Conservation (phyloP, 2,888 invertebrate species). For the Gisinianus flammeolus region DNA sequence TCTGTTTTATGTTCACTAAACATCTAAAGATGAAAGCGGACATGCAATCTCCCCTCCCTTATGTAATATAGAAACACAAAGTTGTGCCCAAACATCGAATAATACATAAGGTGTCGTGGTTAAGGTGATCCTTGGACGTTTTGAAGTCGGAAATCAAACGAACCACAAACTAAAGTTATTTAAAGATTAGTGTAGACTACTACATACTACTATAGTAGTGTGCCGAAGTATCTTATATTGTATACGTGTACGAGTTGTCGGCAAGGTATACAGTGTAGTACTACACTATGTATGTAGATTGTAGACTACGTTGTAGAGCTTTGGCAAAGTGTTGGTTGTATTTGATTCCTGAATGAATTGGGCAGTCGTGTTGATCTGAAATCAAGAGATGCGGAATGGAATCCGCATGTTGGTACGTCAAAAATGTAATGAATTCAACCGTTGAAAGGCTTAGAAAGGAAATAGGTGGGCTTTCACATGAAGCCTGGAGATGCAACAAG, state of each 20-base stretch:
- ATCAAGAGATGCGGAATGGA: slow-evolving; percentile 28
- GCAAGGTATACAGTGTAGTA: neutral
- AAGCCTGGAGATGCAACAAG: too few relatives aligned
- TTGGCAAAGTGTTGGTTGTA: neutral
- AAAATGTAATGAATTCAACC: slow-evolving; percentile 22
- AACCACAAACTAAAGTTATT: neutral
- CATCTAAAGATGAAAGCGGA: too few relatives aligned
- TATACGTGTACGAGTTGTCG: neutral
- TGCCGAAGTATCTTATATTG: too few relatives aligned
- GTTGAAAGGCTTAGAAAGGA: neutral
- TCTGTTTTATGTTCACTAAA: too few relatives aligned
- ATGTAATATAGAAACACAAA: too few relatives aligned
- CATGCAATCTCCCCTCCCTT: too few relatives aligned
- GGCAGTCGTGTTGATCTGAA: slow-evolving; percentile 27
- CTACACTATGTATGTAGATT: neutral
- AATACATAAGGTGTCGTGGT: too few relatives aligned
- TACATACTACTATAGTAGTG: too few relatives aligned
- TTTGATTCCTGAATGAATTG: slow-evolving; percentile 8
- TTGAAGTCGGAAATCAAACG: neutral
- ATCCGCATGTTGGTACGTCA: slow-evolving; percentile 17
- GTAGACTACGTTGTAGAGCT: neutral
- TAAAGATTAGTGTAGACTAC: neutral
- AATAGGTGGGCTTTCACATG: neutral
- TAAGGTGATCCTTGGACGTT: neutral
- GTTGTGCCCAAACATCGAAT: too few relatives aligned